phyloP scores from a whole-genome alignment of 23 tunicate genomes.

The Aplidium turbinatum region DNA sequence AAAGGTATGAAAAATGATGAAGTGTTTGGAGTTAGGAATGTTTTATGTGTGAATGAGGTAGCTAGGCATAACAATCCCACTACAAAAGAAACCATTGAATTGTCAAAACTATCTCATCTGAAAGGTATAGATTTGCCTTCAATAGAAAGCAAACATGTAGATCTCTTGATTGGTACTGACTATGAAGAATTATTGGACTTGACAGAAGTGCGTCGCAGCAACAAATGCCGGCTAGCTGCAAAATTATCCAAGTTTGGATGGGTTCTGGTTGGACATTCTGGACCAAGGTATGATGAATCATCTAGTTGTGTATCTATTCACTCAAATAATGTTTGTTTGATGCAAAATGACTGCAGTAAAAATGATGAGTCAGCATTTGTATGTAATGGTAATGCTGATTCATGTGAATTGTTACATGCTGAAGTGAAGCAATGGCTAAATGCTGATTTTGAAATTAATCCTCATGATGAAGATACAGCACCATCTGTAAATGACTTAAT shows the following conservation, averaged over 20 bases:
- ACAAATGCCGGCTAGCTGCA: conserved; percentile 3
- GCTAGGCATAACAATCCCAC: conserved; percentile 9
- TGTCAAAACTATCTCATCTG: not conserved
- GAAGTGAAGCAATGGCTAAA: not conserved
- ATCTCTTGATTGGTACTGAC: conserved; percentile 4
- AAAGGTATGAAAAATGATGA: not conserved
- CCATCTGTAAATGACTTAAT: not conserved
- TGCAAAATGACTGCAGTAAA: too few relatives aligned
- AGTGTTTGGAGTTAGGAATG: not conserved
- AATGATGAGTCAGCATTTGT: too few relatives aligned
- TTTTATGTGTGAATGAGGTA: not conserved
- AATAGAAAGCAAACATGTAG: not conserved
- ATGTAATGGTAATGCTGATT: too few relatives aligned
- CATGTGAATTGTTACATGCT: conserved; percentile 7
- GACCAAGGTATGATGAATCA: conserved; percentile 3
- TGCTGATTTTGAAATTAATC: not conserved
- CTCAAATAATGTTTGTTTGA: too few relatives aligned
- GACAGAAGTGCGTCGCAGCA: conserved; percentile 9
- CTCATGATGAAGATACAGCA: not conserved
- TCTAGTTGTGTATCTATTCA: too few relatives aligned
- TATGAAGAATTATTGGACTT: conserved; percentile 13
- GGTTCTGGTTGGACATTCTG: conserved; percentile 11
- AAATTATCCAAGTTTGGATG: conserved; percentile 22
- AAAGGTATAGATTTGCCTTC: not conserved
- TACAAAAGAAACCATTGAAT: not conserved